Percentiles rank a stretch among this genome's conserved stretches.
phyloP scores from a whole-genome alignment of 1,140 invertebrate genomes.

The Tetragonula clypearis region DNA sequence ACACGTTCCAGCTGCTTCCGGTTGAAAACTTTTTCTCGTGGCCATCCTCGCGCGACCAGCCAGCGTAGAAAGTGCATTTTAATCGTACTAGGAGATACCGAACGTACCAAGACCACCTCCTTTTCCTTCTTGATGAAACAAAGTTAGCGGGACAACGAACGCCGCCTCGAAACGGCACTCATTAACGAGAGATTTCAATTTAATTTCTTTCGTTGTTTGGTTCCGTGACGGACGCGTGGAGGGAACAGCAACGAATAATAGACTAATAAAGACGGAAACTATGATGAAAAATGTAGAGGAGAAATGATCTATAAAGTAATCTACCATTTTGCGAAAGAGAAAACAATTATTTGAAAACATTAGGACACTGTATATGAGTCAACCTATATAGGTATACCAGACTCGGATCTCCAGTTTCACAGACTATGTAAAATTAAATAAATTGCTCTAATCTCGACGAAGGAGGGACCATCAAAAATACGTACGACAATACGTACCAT shows the following conservation, averaged over 20 bases:
- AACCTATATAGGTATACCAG: too few relatives aligned
- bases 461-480: too few relatives aligned
- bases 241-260: background rate
- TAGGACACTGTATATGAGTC: too few relatives aligned
- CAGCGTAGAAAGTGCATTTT: slow-evolving; percentile 73
- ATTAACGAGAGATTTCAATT: slow-evolving; percentile 31
- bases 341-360: too few relatives aligned
- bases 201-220: slow-evolving; percentile 16
- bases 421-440: background rate
- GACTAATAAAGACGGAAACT: background rate
- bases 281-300: background rate
- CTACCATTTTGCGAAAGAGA: background rate
- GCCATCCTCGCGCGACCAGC: slow-evolving; percentile 68
- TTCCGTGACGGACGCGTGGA: background rate
- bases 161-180: slow-evolving; percentile 7
- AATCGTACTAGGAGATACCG: slow-evolving; percentile 59
- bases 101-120: background rate
- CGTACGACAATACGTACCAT: too few relatives aligned
- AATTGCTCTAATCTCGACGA: too few relatives aligned
- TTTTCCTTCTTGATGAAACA: background rate
- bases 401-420: background rate
- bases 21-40: slow-evolving; percentile 73
- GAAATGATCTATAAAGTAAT: background rate
- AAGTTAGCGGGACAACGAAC: background rate
- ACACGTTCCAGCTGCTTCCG: slow-evolving; percentile 61